These are phyloP conservation scores for Gasteruption jaculator DNA, from an alignment of 2,888 invertebrate species.

Conservation along the genomic window DNA sequence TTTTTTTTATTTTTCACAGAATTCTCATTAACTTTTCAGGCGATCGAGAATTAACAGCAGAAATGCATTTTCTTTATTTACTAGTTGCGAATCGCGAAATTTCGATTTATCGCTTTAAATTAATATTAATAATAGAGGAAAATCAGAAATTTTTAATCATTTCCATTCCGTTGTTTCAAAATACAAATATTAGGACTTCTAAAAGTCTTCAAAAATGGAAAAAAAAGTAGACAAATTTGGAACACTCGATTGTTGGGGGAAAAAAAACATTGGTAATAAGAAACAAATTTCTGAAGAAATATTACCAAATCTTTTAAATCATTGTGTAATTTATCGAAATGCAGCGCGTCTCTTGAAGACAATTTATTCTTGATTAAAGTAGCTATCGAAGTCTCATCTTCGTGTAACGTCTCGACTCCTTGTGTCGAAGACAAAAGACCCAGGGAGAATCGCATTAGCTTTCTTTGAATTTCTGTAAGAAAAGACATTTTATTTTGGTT, in stretches of 20 bases:
- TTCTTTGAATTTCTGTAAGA: conserved; percentile 35
- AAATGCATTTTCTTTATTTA: too few relatives aligned
- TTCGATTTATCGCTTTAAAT: too few relatives aligned
- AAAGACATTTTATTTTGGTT: conserved; percentile 7
- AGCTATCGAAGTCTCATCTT: conserved; percentile 42
- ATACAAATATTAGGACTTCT: conserved; percentile 11
- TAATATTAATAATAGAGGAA: too few relatives aligned
- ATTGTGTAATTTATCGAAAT: conserved; percentile 45
- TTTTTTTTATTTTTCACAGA: too few relatives aligned
- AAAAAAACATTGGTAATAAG: not conserved
- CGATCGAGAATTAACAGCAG: too few relatives aligned
- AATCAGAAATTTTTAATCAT: too few relatives aligned
- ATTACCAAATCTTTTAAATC: conserved; percentile 44
- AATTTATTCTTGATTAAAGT: conserved; percentile 42
- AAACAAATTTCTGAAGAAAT: conserved; percentile 1
- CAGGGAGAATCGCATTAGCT: conserved; percentile 40
- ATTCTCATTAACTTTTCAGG: too few relatives aligned
- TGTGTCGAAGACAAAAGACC: conserved; percentile 43
- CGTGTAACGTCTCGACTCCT: conserved; percentile 36
- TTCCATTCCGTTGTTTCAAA: too few relatives aligned
- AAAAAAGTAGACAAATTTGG: not conserved
- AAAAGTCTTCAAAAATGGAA: conserved; percentile 5
- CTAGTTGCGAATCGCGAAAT: too few relatives aligned
- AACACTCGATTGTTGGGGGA: conserved; percentile 11
- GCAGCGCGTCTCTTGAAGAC: conserved; percentile 32